Evolutionary conservation across 53 echinoderm and acorn worm genomes (phyloP).

Genomic region (Holothuria leucospilota): DNA sequence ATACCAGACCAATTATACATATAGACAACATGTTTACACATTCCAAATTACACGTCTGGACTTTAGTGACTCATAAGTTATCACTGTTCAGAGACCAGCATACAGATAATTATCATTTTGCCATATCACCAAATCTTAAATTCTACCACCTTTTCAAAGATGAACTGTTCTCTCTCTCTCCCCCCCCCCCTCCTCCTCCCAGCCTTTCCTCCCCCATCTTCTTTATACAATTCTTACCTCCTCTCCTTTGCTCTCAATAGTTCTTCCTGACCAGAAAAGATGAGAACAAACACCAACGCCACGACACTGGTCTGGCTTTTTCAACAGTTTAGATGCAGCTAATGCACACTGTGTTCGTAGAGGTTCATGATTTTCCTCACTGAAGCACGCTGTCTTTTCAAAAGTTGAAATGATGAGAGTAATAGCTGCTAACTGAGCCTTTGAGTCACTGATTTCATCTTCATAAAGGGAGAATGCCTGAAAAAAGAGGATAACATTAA

Average conservation of each 20-base stretch:
- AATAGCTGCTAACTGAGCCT: constrained; percentile 96
- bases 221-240: constrained; percentile 66
- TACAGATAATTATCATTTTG: too few species aligned
- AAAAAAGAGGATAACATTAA: neutral
- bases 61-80: too few species aligned
- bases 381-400: constrained; percentile 94
- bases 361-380: constrained; percentile 98
- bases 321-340: constrained; percentile 87
- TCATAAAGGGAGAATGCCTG: constrained; percentile 95
- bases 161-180: too few species aligned
- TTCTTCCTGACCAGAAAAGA: constrained; percentile 98
- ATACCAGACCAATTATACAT: too few species aligned
- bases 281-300: constrained; percentile 94
- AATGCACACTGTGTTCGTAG: constrained; percentile 94
- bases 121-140: too few species aligned
- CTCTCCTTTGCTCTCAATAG: constrained; percentile 84
- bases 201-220: too few species aligned
- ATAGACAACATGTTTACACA: too few species aligned
- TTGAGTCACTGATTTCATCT: constrained; percentile 98
- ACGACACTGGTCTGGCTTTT: constrained; percentile 99
- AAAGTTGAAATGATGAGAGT: constrained; percentile 97
- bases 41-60: too few species aligned
- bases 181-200: neutral
- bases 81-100: too few species aligned
- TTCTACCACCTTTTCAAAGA: too few species aligned